These are phyloP conservation scores for Heliconius melpomene DNA, from an alignment of 1,140 invertebrate species.

Conservation along the genomic window DNA sequence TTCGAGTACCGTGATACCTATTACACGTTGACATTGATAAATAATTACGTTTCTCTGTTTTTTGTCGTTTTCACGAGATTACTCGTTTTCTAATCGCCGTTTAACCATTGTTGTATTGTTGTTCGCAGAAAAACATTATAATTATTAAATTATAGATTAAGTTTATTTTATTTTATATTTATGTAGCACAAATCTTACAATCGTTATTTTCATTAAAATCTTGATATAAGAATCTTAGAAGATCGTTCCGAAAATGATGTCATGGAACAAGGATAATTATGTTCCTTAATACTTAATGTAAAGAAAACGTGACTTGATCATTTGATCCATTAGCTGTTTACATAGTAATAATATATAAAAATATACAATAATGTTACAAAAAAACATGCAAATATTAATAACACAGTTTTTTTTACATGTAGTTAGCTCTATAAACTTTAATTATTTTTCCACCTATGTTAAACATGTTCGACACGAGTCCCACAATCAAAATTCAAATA, in stretches of 20 bases:
- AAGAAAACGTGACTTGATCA: neutral
- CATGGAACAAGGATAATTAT: neutral
- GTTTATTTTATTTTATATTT: neutral
- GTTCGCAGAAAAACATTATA: neutral
- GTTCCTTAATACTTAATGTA: neutral
- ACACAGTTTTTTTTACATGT: too few relatives aligned
- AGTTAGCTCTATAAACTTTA: neutral
- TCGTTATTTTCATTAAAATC: neutral
- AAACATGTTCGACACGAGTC: constrained; percentile 32
- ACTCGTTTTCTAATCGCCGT: constrained; percentile 13
- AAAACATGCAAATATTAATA: too few relatives aligned
- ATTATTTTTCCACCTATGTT: neutral
- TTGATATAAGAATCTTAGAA: neutral
- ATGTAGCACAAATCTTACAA: neutral
- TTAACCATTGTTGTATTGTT: constrained; percentile 4
- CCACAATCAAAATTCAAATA: constrained; percentile 39
- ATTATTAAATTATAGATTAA: neutral
- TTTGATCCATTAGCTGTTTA: neutral
- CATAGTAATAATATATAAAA: neutral
- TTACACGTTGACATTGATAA: constrained; percentile 20
- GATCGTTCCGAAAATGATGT: constrained; percentile 1
- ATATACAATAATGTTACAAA: too few relatives aligned
- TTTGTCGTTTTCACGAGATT: constrained; percentile 16
- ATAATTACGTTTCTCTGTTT: constrained; percentile 20
- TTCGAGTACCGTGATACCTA: neutral